phyloP scores from a whole-genome alignment of 2,797 vertebrate species.

The Chelonia mydas region DNA sequence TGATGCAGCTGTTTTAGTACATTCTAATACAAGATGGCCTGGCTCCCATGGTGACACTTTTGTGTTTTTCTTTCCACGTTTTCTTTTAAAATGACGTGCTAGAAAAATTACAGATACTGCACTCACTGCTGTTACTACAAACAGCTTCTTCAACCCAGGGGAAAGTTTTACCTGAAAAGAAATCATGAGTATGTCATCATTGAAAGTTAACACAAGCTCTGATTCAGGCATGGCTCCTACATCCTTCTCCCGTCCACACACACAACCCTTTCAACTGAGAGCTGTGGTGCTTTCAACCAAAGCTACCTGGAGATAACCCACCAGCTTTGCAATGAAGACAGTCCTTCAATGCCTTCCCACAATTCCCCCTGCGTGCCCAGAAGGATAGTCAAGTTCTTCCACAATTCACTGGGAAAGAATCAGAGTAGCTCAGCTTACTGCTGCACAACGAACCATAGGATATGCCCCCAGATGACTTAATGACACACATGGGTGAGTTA shows the following conservation, averaged over 20 bases:
- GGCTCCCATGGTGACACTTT: constrained; percentile 86
- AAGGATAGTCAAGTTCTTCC: not conserved
- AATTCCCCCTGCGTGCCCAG: not conserved
- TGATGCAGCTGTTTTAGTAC: constrained; percentile 78
- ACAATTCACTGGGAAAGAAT: not conserved
- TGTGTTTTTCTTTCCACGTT: constrained; percentile 88
- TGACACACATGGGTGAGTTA: not conserved
- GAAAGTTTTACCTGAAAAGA: constrained; percentile 88
- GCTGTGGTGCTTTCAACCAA: not conserved
- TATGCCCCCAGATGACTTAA: not conserved
- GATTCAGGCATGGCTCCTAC: not conserved
- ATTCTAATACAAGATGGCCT: constrained; percentile 82
- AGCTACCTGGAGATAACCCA: not conserved
- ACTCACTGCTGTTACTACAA: constrained; percentile 89
- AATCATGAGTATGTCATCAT: not conserved
- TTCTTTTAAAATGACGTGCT: constrained; percentile 92
- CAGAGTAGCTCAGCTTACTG: not conserved
- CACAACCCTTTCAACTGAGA: not conserved
- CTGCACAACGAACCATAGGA: not conserved
- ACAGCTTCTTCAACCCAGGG: constrained; percentile 88
- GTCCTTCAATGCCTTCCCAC: not conserved
- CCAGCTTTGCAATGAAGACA: not conserved
- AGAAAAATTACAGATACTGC: constrained; percentile 92
- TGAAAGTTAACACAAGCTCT: not conserved
- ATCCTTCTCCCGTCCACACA: not conserved